Conservation (phyloP, 2,888 invertebrate genomes). For the Chironomus tentans region DNA sequence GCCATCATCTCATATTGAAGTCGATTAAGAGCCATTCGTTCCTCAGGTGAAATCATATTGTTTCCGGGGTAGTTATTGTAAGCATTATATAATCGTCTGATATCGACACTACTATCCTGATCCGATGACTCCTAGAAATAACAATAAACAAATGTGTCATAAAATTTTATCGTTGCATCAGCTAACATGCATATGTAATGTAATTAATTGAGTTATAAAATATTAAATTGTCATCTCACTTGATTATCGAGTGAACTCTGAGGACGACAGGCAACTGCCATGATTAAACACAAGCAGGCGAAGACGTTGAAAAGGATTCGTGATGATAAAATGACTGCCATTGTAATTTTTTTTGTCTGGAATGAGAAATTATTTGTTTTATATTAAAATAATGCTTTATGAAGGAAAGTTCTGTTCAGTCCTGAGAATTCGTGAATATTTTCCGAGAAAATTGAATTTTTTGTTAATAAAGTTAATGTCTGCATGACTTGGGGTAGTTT, state of each 20-base stretch:
- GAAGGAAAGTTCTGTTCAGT: too few relatives aligned
- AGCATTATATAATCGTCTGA: constrained; percentile 12
- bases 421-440: too few relatives aligned
- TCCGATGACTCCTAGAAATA: not conserved
- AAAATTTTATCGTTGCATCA: not conserved
- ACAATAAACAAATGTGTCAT: not conserved
- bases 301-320: constrained; percentile 28
- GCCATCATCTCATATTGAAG: constrained; percentile 18
- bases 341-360: not conserved
- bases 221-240: constrained; percentile 23
- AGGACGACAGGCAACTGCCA: constrained; percentile 29
- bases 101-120: constrained; percentile 2
- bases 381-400: too few relatives aligned
- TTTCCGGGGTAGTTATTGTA: not conserved
- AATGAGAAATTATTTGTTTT: not conserved
- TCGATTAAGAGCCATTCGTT: constrained; percentile 9
- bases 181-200: not conserved
- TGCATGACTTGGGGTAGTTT: too few relatives aligned
- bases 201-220: too few relatives aligned
- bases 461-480: too few relatives aligned
- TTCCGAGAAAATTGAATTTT: too few relatives aligned
- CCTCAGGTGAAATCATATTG: constrained; percentile 6
- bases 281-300: constrained; percentile 9
- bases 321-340: constrained; percentile 10
- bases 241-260: constrained; percentile 30